phyloP scores from a whole-genome alignment of 2,888 invertebrate species.

The Anthophora plumipes region DNA sequence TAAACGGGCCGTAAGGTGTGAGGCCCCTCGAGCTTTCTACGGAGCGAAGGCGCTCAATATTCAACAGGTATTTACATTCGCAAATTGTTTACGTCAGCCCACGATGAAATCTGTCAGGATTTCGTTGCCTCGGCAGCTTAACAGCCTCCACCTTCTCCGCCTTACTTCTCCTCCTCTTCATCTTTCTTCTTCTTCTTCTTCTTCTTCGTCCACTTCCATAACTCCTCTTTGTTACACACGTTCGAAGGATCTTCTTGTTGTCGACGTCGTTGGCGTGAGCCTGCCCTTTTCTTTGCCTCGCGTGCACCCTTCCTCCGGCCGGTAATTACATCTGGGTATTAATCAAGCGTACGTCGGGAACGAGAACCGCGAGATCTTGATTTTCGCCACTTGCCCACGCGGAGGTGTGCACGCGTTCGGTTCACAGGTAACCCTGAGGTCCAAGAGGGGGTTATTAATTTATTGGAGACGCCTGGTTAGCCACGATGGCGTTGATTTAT shows the following conservation, averaged over 20 bases:
- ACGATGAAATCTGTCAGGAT: constrained; percentile 83
- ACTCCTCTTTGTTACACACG: constrained; percentile 7
- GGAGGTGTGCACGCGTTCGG: background rate
- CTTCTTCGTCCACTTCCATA: constrained; percentile 6
- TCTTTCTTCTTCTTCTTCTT: background rate
- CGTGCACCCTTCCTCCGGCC: constrained; percentile 49
- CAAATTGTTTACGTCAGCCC: constrained; percentile 83
- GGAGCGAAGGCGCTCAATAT: constrained; percentile 76
- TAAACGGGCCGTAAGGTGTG: constrained; percentile 77
- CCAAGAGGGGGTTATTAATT: constrained; percentile 55
- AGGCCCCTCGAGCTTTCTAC: constrained; percentile 72
- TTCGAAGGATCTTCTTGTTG: background rate
- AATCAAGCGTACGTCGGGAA: constrained; percentile 65
- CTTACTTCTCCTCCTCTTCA: constrained; percentile 20
- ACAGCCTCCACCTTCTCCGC: constrained; percentile 60
- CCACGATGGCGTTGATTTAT: constrained; percentile 23
- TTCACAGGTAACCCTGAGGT: constrained; percentile 21
- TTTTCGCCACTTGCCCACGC: constrained; percentile 57
- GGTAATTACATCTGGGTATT: constrained; percentile 71
- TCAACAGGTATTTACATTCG: constrained; percentile 83
- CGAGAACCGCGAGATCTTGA: constrained; percentile 67
- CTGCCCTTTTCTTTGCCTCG: constrained; percentile 49
- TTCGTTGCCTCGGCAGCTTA: constrained; percentile 75
- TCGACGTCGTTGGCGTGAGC: constrained; percentile 31
- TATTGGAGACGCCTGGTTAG: constrained; percentile 54